phyloP scores from a whole-genome alignment of 2,797 vertebrate species.

The Centropyge bicolor region DNA sequence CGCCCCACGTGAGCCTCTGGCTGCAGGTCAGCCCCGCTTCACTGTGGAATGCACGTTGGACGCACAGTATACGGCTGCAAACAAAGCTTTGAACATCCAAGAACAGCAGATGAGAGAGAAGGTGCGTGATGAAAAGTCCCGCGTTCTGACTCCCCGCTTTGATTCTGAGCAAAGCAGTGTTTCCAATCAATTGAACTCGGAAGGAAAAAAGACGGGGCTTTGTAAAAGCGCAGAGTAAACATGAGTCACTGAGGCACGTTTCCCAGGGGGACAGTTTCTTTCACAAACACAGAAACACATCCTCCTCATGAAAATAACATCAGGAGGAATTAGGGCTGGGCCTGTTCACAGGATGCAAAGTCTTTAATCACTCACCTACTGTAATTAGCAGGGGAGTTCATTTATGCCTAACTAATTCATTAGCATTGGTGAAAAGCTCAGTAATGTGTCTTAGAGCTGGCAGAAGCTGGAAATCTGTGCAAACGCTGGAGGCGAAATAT shows the following conservation, averaged over 20 bases:
- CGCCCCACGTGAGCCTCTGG: conserved; percentile 28
- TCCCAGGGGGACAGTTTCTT: conserved; percentile 31
- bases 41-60: conserved; percentile 35
- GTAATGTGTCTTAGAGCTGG: background rate
- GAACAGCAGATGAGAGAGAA: conserved; percentile 38
- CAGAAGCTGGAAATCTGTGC: background rate
- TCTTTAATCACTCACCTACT: conserved; percentile 60
- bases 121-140: conserved; percentile 36
- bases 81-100: conserved; percentile 55
- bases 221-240: conserved; percentile 61
- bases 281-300: conserved; percentile 29
- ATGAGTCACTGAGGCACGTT: conserved; percentile 37
- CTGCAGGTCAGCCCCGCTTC: conserved; percentile 50
- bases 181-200: conserved; percentile 62
- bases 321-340: conserved; percentile 24
- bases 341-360: conserved; percentile 37
- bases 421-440: conserved; percentile 20
- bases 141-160: conserved; percentile 36
- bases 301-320: conserved; percentile 25
- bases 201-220: conserved; percentile 51
- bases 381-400: conserved; percentile 53
- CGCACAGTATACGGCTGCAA: conserved; percentile 7
- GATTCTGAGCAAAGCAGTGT: conserved; percentile 51
- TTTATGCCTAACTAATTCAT: conserved; percentile 58
- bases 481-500: background rate